Conservation (phyloP, 1,140 invertebrate genomes). For the Cotesia glomerata region DNA sequence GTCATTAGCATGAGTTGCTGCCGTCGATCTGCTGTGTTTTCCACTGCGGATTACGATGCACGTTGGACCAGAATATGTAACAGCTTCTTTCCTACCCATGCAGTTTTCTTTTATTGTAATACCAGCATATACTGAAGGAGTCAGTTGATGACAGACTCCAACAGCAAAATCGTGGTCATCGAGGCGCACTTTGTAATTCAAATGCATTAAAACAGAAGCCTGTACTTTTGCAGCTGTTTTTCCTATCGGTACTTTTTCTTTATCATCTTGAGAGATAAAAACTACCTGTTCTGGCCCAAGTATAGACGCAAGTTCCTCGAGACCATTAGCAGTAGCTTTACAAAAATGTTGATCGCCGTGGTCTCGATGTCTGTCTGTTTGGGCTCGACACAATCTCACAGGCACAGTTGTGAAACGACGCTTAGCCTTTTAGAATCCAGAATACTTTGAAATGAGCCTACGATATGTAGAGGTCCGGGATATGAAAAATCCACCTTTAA, state of each 20-base stretch:
- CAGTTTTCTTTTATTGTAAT: slow-evolving; percentile 42
- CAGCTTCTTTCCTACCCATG: slow-evolving; percentile 38
- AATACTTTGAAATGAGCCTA: slow-evolving; percentile 18
- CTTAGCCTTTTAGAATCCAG: slow-evolving; percentile 13
- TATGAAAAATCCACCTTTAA: slow-evolving; percentile 19
- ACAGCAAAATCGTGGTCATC: slow-evolving; percentile 43
- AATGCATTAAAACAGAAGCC: slow-evolving; percentile 49
- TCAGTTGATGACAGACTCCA: slow-evolving; percentile 47
- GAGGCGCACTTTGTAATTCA: slow-evolving; percentile 53
- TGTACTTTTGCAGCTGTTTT: slow-evolving; percentile 37
- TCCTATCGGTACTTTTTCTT: slow-evolving; percentile 39
- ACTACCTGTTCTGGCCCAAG: slow-evolving; percentile 39
- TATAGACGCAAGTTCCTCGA: slow-evolving; percentile 36
- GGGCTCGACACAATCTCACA: slow-evolving; percentile 20
- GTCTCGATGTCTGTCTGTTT: slow-evolving; percentile 18
- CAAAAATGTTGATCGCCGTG: slow-evolving; percentile 10
- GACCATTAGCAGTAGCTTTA: slow-evolving; percentile 14
- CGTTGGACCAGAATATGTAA: slow-evolving; percentile 53
- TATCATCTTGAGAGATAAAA: slow-evolving; percentile 43
- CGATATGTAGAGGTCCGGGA: slow-evolving; percentile 29
- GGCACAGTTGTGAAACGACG: slow-evolving; percentile 21
- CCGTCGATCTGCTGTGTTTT: slow-evolving; percentile 48
- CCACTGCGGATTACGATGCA: slow-evolving; percentile 54
- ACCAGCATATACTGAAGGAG: slow-evolving; percentile 47
- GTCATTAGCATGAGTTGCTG: slow-evolving; percentile 50